Conservation (phyloP, 2,797 vertebrate species). For the Xenentodon cancila region DNA sequence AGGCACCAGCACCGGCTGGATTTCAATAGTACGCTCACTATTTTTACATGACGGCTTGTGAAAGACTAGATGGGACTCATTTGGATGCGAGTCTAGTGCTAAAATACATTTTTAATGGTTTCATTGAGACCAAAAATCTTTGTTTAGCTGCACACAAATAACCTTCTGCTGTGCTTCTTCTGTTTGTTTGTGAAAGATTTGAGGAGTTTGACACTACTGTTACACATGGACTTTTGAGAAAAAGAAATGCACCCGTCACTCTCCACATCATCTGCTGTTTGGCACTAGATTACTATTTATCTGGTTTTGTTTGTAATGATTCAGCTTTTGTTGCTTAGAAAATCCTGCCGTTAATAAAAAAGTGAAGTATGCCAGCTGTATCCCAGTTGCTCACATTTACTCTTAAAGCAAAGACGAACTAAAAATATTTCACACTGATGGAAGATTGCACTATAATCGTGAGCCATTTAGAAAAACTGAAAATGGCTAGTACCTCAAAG, state of each 20-base stretch:
- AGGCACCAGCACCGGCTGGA: conserved; percentile 20
- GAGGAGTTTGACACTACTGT: conserved; percentile 41
- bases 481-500: conserved; percentile 47
- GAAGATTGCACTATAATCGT: conserved; percentile 44
- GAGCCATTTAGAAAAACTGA: conserved; percentile 23
- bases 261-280: conserved; percentile 58
- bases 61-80: conserved; percentile 18
- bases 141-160: conserved; percentile 38
- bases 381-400: conserved; percentile 44
- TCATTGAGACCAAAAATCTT: conserved; percentile 59
- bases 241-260: conserved; percentile 1
- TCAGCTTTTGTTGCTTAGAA: conserved; percentile 32
- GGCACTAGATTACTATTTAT: conserved; percentile 69
- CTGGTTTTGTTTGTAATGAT: conserved; percentile 26
- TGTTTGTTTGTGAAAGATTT: conserved; percentile 18
- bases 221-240: conserved; percentile 43
- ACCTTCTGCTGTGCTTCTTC: conserved; percentile 47
- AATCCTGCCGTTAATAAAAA: conserved; percentile 37
- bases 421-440: conserved; percentile 33
- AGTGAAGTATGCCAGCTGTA: conserved; percentile 43
- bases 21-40: not conserved
- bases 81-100: conserved; percentile 25
- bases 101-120: conserved; percentile 40
- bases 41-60: conserved; percentile 19
- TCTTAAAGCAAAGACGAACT: conserved; percentile 41